Evolutionary conservation across 2,797 vertebrate species (phyloP).

Genomic region (Gymnothorax reevesii): DNA sequence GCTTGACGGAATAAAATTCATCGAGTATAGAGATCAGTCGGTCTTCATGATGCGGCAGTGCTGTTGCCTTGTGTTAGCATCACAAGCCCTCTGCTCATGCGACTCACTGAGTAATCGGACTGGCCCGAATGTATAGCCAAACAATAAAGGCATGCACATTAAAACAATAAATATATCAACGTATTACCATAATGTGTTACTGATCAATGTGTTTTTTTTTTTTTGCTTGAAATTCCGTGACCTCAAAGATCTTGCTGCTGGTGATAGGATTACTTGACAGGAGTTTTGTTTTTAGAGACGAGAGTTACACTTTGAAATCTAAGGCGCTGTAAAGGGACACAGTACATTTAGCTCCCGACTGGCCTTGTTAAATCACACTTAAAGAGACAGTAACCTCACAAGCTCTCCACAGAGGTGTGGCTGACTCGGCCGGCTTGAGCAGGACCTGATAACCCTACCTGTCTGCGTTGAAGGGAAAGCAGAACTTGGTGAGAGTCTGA

Average conservation of each 20-base stretch:
- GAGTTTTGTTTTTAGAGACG: slow-evolving; percentile 44
- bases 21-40: background rate
- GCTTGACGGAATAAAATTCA: background rate
- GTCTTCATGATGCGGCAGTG: background rate
- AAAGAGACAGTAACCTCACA: slow-evolving; percentile 76
- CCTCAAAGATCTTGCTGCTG: background rate
- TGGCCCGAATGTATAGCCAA: background rate
- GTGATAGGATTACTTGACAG: background rate
- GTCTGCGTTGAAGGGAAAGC: slow-evolving; percentile 79
- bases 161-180: background rate
- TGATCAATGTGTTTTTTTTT: background rate
- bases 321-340: slow-evolving; percentile 59
- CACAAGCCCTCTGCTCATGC: background rate
- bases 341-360: slow-evolving; percentile 65
- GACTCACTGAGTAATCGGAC: background rate
- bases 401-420: slow-evolving; percentile 68
- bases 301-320: slow-evolving; percentile 53
- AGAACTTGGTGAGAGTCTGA: slow-evolving; percentile 81
- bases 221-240: background rate
- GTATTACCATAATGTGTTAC: background rate
- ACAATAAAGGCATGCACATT: background rate
- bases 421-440: slow-evolving; percentile 66
- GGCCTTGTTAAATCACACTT: slow-evolving; percentile 79
- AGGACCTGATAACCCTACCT: slow-evolving; percentile 71
- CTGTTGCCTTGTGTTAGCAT: background rate